phyloP scores from a whole-genome alignment of 2,113 vertebrate species.

The Colinus virginianus region DNA sequence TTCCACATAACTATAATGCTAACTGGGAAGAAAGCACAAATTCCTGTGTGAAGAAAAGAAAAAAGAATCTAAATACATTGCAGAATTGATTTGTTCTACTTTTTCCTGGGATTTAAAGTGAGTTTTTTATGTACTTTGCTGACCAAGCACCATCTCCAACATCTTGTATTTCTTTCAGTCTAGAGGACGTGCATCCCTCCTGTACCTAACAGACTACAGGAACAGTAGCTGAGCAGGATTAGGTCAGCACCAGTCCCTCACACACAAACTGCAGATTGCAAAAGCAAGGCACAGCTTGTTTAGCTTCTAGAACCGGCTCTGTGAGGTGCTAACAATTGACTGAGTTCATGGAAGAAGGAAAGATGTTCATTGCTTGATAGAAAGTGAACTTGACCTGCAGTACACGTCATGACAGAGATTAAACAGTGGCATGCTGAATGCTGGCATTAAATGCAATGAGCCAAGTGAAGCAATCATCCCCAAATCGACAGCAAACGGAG shows the following conservation, averaged over 20 bases:
- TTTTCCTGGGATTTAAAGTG: constrained; percentile 5
- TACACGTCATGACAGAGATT: neutral
- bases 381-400: neutral
- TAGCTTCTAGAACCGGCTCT: neutral
- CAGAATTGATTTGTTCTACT: constrained; percentile 23
- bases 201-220: neutral
- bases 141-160: neutral
- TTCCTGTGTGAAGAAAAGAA: neutral
- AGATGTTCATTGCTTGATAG: neutral
- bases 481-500: neutral
- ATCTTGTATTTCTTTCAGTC: constrained; percentile 18
- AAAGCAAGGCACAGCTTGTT: constrained; percentile 23
- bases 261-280: neutral
- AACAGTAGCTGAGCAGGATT: neutral
- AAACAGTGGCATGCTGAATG: neutral
- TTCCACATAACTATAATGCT: neutral
- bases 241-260: neutral
- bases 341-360: neutral
- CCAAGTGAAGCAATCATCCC: neutral
- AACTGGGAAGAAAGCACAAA: neutral
- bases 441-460: neutral
- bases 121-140: constrained; percentile 12
- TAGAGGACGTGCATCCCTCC: neutral
- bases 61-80: neutral
- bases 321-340: neutral